Evolutionary conservation across 2,888 invertebrate species (phyloP).

Genomic region (Ormyrus nitidulus): DNA sequence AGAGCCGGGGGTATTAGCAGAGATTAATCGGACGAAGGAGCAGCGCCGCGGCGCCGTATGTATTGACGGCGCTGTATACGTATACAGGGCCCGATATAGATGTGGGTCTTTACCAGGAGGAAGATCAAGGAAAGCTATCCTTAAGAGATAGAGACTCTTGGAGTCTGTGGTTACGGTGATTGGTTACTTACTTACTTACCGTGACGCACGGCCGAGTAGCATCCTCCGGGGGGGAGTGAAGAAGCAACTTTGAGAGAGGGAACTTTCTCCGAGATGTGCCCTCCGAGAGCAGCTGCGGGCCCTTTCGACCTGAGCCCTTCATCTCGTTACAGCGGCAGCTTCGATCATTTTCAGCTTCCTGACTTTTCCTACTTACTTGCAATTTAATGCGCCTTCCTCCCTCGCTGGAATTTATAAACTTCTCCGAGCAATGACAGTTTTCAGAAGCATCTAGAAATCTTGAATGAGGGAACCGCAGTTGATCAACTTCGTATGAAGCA

Average conservation of each 20-base stretch:
- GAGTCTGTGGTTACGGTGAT: slow-evolving; percentile 62
- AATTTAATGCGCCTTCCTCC: too few species aligned
- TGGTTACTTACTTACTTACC: slow-evolving; percentile 65
- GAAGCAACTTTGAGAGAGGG: slow-evolving; percentile 4
- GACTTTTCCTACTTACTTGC: slow-evolving; percentile 12
- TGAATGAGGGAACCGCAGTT: too few species aligned
- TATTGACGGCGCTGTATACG: slow-evolving; percentile 20
- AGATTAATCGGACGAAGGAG: slow-evolving; percentile 69
- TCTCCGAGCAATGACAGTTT: too few species aligned
- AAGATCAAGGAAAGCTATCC: slow-evolving; percentile 54
- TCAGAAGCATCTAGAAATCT: too few species aligned
- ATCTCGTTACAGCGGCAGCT: neutral
- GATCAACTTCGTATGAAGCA: too few species aligned
- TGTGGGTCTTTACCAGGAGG: slow-evolving; percentile 50
- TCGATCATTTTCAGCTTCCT: slow-evolving; percentile 18
- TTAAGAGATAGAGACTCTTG: slow-evolving; percentile 28
- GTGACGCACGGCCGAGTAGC: slow-evolving; percentile 12
- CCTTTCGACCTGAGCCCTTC: neutral
- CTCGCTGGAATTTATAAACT: too few species aligned
- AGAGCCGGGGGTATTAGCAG: slow-evolving; percentile 64
- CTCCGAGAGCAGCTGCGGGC: neutral
- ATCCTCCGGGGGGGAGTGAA: slow-evolving; percentile 14
- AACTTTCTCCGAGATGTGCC: neutral
- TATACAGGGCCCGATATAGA: slow-evolving; percentile 28
- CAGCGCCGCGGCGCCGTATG: slow-evolving; percentile 22